Evolutionary conservation across 1,140 invertebrate species (phyloP).

Genomic region (Lepidurus apus): DNA sequence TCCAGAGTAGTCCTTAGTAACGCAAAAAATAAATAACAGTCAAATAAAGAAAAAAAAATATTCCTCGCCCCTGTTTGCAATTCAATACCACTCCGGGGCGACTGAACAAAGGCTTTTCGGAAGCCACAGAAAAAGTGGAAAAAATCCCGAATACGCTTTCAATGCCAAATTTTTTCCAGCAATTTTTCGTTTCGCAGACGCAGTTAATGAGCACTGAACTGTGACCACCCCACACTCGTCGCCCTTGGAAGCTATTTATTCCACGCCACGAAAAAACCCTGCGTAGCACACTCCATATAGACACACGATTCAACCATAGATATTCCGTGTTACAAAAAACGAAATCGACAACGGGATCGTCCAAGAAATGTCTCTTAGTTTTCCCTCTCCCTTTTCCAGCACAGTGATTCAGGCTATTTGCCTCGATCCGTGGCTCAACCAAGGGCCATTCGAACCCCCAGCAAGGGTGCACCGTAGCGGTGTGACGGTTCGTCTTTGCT

Average conservation of each 20-base stretch:
- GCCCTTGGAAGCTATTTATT: not conserved
- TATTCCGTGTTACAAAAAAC: not conserved
- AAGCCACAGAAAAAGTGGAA: too few relatives aligned
- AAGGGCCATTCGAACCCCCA: not conserved
- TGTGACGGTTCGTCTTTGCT: not conserved
- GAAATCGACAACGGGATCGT: not conserved
- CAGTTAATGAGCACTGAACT: conserved; percentile 3
- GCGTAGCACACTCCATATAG: not conserved
- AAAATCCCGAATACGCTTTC: too few relatives aligned
- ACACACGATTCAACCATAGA: not conserved
- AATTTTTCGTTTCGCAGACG: not conserved
- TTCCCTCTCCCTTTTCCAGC: not conserved
- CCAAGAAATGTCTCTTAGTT: not conserved
- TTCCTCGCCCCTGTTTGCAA: too few relatives aligned
- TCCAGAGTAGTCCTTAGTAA: too few relatives aligned
- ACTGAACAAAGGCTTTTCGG: too few relatives aligned
- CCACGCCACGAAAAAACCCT: not conserved
- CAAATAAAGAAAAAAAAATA: too few relatives aligned
- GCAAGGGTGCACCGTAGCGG: not conserved
- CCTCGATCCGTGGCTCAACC: not conserved
- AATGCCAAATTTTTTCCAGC: not conserved
- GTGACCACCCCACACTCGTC: not conserved
- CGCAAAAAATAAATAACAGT: too few relatives aligned
- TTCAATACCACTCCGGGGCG: too few relatives aligned
- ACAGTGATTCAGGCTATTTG: not conserved